Conservation (phyloP, 2,888 invertebrate species). For the Perizoma flavofasciatum region DNA sequence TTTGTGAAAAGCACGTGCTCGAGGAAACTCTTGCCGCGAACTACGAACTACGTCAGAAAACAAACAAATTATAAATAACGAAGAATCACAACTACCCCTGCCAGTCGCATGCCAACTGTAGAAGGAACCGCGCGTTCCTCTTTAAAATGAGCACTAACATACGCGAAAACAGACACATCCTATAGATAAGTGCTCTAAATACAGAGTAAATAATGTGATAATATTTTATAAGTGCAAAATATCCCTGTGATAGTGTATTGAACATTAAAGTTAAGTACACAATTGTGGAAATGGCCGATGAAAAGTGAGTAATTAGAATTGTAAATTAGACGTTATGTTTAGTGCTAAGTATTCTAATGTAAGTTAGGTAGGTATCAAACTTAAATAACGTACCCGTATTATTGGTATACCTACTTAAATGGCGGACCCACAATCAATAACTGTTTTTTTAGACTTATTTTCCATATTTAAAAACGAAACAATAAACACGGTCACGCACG, state of each 20-base stretch:
- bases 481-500: no score
- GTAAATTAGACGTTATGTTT: neutral
- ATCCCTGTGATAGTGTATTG: constrained; percentile 61
- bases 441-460: no score
- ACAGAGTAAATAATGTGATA: constrained; percentile 30
- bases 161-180: constrained; percentile 18
- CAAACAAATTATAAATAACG: constrained; percentile 24
- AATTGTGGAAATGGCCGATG: constrained; percentile 61
- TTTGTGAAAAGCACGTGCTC: constrained; percentile 20
- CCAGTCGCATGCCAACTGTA: constrained; percentile 24
- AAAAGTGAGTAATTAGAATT: constrained; percentile 61
- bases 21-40: neutral
- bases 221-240: constrained; percentile 31
- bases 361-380: no score
- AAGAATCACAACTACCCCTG: constrained; percentile 15
- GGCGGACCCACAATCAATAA: no score
- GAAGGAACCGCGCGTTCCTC: constrained; percentile 15
- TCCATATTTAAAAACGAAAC: no score
- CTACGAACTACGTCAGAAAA: constrained; percentile 11
- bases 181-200: constrained; percentile 23
- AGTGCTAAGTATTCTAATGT: no score
- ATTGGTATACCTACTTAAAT: no score
- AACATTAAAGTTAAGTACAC: constrained; percentile 37
- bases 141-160: constrained; percentile 25
- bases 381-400: no score